Evolutionary conservation across 30 jellyfish, hydroid and myxozoan species (phyloP), one percentile per base, ranked within the genome.

Genomic region (Calvadosia cruxmelitensis): DNA sequence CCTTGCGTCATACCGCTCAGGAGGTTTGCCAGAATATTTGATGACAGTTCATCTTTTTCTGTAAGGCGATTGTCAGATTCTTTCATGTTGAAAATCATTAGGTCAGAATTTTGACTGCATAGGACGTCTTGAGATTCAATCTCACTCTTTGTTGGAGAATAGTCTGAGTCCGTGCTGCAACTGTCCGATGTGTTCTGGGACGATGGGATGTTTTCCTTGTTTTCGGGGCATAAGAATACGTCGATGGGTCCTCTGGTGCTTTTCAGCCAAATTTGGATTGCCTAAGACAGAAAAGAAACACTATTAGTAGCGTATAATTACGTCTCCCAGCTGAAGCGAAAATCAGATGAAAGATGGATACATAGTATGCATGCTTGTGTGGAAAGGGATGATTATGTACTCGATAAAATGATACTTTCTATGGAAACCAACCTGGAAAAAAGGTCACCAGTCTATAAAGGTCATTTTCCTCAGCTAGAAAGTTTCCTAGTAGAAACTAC

Each of bases 231-330:
- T 3, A 87, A 76, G 70, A 73, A 87, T 3, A 87, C 97, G 49
- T 87, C 97, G 64, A 87, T 87, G 0, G 97, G 97, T 3, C 97
- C 97, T 75, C 76, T 75, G 35, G 83, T 78, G 71, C 97, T 87
- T 52, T 87, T 87, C 33, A 87, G 68, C 97, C 97, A 87, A 32
- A 87, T 87, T 68, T 87, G 97, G 68, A 73, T 52, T 28, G 93
- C 93, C 97, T 87, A 16, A 74, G 34, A 16, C 3, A 15, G 10
- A 63, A 57, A 33, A 3, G 50, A 33, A 61, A 7, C 24, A 51
- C 34, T 13, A 69, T 28, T 0, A 10, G n/a, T n/a, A n/a, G n/a
- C n/a, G n/a, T n/a, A n/a, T n/a, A n/a, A n/a, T n/a, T n/a, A n/a
- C n/a, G n/a, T n/a, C n/a, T n/a, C n/a, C n/a, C n/a, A n/a, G n/a